These are phyloP conservation scores for Cygnus olor DNA, from an alignment of 2,797 vertebrate species.

Conservation along the genomic window DNA sequence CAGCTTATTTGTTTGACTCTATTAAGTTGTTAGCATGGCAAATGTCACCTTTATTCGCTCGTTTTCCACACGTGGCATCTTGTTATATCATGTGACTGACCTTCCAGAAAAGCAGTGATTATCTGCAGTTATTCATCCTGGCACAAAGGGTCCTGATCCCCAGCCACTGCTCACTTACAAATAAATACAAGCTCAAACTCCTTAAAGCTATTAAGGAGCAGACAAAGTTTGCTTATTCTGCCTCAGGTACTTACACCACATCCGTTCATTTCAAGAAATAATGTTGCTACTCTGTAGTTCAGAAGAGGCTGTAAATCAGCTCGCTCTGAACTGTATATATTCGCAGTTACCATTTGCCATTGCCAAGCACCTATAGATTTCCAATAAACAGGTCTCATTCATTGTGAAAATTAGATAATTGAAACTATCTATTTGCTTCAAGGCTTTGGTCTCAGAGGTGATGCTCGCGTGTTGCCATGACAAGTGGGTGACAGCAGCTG, in stretches of 20 bases:
- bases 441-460: conserved; percentile 61
- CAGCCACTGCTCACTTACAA: background rate
- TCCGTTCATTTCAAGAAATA: conserved; percentile 56
- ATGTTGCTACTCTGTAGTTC: conserved; percentile 23
- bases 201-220: conserved; percentile 7
- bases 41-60: background rate
- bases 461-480: conserved; percentile 14
- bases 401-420: conserved; percentile 77
- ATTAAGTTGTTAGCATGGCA: background rate
- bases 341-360: conserved; percentile 55
- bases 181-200: background rate
- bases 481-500: conserved; percentile 36
- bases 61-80: background rate
- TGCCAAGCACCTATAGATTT: conserved; percentile 76
- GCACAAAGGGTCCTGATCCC: background rate
- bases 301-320: conserved; percentile 59
- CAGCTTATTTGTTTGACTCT: background rate
- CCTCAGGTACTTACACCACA: background rate
- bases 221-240: background rate
- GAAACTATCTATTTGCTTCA: conserved; percentile 73
- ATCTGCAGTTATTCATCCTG: background rate
- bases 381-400: conserved; percentile 74
- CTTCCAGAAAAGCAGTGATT: background rate
- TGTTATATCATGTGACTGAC: background rate
- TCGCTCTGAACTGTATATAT: background rate